Percentiles rank a stretch among this genome's conserved stretches.
Evolutionary conservation across 2,113 vertebrate species (phyloP).

Genomic region (Marmota flaviventris): DNA sequence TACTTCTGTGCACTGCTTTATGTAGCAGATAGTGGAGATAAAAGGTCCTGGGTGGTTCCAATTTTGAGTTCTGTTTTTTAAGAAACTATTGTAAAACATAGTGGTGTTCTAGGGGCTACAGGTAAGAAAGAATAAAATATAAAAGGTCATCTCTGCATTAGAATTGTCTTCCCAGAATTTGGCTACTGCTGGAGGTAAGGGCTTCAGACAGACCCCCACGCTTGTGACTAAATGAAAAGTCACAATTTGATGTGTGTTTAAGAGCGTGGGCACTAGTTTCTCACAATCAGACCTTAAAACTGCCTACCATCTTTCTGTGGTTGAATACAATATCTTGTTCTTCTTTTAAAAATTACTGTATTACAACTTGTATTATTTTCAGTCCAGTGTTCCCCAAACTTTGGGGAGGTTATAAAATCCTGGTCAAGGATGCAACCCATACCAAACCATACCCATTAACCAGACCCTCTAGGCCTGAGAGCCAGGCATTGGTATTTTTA

Average conservation of each 20-base stretch:
- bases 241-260: neutral
- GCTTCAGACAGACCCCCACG: neutral
- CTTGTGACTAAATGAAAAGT: neutral
- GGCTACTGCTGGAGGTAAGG: neutral
- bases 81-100: conserved; percentile 1
- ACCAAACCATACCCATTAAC: neutral
- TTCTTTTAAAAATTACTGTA: neutral
- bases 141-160: neutral
- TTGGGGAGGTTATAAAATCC: neutral
- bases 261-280: neutral
- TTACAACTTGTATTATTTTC: neutral
- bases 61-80: conserved; percentile 19
- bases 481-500: neutral
- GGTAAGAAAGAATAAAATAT: neutral
- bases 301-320: neutral
- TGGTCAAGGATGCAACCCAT: neutral
- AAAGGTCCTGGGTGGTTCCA: neutral
- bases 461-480: neutral
- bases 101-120: neutral
- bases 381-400: neutral
- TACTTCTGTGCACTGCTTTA: neutral
- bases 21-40: neutral
- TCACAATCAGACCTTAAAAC: neutral
- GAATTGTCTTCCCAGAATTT: neutral
- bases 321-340: neutral